These are phyloP conservation scores for Mercenaria mercenaria DNA, from an alignment of 1,140 invertebrate species.

Conservation along the genomic window DNA sequence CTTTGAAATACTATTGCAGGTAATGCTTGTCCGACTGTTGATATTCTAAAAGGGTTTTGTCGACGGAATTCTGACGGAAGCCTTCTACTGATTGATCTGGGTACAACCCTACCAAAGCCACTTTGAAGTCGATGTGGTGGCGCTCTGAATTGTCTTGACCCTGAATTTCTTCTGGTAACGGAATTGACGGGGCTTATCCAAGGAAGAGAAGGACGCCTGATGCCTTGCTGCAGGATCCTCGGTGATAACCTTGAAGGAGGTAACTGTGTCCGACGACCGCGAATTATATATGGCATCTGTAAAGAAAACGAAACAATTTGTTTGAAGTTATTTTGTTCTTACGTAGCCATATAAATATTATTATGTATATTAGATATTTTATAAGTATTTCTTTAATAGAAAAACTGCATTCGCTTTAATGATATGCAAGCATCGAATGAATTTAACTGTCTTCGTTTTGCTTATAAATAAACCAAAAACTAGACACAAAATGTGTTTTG, in stretches of 20 bases:
- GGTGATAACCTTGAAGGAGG: not conserved
- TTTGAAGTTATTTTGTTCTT: too few species aligned
- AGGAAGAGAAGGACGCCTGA: not conserved
- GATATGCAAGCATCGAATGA: too few species aligned
- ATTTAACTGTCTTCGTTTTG: too few species aligned
- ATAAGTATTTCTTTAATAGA: too few species aligned
- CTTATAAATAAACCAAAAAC: too few species aligned
- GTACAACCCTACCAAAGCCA: not conserved
- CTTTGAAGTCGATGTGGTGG: not conserved
- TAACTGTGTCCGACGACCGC: not conserved
- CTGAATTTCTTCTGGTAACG: not conserved
- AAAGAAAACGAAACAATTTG: not conserved
- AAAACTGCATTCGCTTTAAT: too few species aligned
- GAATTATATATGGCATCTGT: not conserved
- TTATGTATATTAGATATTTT: too few species aligned
- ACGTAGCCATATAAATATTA: too few species aligned
- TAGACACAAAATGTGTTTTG: too few species aligned
- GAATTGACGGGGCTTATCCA: not conserved
- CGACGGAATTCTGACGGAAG: not conserved
- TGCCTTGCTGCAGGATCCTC: not conserved
- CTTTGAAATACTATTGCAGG: not conserved
- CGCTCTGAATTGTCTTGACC: not conserved
- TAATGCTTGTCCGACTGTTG: not conserved
- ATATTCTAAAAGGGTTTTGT: not conserved
- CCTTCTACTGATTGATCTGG: not conserved